A percentile compares a stretch with the other conserved stretches of the same genome.
phyloP scores from a whole-genome alignment of 1,140 invertebrate genomes.

The Drosophila equinoxialis region DNA sequence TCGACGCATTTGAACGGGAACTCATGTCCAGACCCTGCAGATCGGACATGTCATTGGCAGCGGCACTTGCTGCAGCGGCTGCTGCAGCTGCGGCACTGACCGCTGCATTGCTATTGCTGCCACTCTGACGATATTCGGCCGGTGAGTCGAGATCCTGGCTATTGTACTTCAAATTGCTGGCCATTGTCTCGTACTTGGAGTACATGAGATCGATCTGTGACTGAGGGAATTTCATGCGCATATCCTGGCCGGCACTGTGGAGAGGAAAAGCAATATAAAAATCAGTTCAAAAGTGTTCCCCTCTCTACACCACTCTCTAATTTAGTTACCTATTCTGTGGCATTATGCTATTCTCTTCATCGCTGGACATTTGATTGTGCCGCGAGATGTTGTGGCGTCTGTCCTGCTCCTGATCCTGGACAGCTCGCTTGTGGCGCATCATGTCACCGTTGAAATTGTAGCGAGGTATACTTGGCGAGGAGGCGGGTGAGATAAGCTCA shows the following conservation, averaged over 20 bases:
- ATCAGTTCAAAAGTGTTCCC: too few species aligned
- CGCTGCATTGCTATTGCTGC: constrained; percentile 60
- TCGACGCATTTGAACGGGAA: constrained; percentile 74
- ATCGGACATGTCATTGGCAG: constrained; percentile 78
- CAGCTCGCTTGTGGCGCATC: constrained; percentile 76
- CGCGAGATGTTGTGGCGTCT: constrained; percentile 73
- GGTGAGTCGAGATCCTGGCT: constrained; percentile 80
- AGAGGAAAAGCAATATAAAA: not conserved
- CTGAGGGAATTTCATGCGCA: constrained; percentile 82
- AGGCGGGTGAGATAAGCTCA: constrained; percentile 82
- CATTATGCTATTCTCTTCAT: constrained; percentile 83
- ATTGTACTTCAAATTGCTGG: constrained; percentile 77
- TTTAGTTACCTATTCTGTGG: constrained; percentile 75
- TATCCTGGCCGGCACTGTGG: constrained; percentile 72
- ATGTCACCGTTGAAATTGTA: constrained; percentile 82
- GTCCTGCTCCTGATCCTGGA: constrained; percentile 72
- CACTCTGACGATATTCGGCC: constrained; percentile 70
- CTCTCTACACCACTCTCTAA: too few species aligned
- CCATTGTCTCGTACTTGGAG: constrained; percentile 82
- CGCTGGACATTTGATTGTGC: constrained; percentile 80
- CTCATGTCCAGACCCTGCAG: constrained; percentile 82
- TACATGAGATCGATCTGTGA: constrained; percentile 83
- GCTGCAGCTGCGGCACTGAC: constrained; percentile 53
- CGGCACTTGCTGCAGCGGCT: constrained; percentile 60
- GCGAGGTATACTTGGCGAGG: constrained; percentile 79